These are phyloP conservation scores for Solenodon paradoxus DNA, from an alignment of 2,113 vertebrate species.

Conservation along the genomic window DNA sequence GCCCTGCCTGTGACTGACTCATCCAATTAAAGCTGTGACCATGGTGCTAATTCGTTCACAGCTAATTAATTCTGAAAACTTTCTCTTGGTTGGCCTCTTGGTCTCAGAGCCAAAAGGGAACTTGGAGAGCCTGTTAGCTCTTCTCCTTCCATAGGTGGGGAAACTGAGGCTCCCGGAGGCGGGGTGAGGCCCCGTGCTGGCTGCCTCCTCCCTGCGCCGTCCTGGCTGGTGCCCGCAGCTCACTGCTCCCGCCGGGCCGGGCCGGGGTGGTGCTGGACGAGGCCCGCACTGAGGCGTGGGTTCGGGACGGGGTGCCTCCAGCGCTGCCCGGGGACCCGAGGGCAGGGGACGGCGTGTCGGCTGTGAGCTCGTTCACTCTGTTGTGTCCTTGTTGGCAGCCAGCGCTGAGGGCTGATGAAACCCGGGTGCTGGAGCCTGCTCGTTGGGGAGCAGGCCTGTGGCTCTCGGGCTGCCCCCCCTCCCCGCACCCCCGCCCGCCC, in stretches of 20 bases:
- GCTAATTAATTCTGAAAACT: not conserved
- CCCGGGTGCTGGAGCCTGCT: accelerated
- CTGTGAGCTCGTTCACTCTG: not conserved
- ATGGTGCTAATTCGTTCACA: not conserved
- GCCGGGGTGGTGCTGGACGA: no score
- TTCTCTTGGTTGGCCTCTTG: not conserved
- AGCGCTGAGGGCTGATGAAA: not conserved
- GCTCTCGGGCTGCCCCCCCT: not conserved
- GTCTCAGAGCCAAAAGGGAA: not conserved
- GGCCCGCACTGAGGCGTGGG: no score
- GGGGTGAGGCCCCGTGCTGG: accelerated
- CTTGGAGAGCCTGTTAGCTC: not conserved
- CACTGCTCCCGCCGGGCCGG: no score
- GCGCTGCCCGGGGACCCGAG: no score
- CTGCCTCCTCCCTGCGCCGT: accelerated
- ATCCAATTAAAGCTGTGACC: not conserved
- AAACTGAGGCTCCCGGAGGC: not conserved
- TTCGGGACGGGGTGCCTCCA: no score
- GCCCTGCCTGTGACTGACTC: not conserved
- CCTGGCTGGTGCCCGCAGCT: no score
- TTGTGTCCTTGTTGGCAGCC: not conserved
- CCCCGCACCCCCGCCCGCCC: no score
- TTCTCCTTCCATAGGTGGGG: no score
- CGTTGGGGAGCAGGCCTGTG: not conserved
- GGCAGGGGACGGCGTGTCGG: no score